Evolutionary conservation across 2,113 vertebrate species (phyloP).

Genomic region (Hemibagrus wyckioides): DNA sequence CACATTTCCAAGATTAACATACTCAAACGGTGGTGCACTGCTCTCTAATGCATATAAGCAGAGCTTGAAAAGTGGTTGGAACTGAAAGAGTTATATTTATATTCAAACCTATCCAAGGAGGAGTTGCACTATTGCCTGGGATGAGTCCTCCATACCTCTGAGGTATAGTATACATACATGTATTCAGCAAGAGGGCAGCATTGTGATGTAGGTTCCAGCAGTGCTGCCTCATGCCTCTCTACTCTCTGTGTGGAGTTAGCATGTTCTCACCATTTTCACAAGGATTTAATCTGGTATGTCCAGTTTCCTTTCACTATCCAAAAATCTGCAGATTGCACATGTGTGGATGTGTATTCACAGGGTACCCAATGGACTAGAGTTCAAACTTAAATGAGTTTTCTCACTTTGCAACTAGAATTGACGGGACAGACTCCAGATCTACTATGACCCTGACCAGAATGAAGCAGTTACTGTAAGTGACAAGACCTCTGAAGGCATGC

Average conservation of each 20-base stretch:
- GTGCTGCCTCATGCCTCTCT: not conserved
- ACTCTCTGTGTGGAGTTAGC: not conserved
- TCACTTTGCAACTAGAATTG: not conserved
- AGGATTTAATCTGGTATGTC: not conserved
- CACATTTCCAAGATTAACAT: not conserved
- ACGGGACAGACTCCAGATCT: not conserved
- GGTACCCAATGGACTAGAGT: not conserved
- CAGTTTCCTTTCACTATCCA: not conserved
- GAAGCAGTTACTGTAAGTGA: not conserved
- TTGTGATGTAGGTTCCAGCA: not conserved
- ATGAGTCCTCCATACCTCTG: not conserved
- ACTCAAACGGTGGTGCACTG: not conserved
- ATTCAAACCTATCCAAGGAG: not conserved
- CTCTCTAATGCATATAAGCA: not conserved
- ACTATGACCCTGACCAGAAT: not conserved
- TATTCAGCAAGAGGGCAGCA: not conserved
- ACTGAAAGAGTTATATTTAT: not conserved
- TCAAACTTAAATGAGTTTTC: not conserved
- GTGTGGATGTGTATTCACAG: not conserved
- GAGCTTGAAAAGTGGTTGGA: not conserved
- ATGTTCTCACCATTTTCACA: not conserved
- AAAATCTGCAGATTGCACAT: not conserved
- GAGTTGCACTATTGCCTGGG: not conserved
- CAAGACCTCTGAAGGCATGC: too few relatives aligned
- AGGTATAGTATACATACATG: not conserved